phyloP scores from a whole-genome alignment of 2,797 vertebrate species.

The Megaceryle alcyon region DNA sequence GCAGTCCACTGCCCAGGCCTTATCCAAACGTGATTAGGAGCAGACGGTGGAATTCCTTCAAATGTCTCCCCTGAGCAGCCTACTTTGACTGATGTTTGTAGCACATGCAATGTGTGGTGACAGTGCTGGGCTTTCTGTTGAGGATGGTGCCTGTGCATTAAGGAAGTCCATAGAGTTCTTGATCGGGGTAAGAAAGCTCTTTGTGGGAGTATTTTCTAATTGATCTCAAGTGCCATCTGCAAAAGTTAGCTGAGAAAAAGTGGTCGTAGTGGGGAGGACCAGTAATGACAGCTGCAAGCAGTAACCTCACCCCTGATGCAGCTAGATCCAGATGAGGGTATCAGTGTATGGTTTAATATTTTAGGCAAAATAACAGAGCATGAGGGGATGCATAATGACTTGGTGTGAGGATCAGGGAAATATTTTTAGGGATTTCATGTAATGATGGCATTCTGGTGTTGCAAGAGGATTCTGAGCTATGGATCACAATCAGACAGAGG shows the following conservation, averaged over 20 bases:
- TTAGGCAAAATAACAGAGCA: background rate
- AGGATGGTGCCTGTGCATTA: background rate
- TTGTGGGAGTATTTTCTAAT: background rate
- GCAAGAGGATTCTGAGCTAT: background rate
- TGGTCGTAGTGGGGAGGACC: background rate
- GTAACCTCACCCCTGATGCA: background rate
- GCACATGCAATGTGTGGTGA: fast-evolving
- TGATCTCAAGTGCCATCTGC: background rate
- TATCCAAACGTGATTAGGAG: background rate
- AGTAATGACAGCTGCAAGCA: background rate
- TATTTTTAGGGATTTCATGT: background rate
- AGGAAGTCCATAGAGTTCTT: background rate
- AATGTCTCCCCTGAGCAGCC: background rate
- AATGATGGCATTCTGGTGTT: background rate
- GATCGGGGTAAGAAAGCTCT: background rate
- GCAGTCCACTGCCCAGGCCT: background rate
- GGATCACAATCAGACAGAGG: background rate
- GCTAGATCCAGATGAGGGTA: background rate
- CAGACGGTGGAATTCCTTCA: background rate
- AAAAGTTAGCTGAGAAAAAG: background rate
- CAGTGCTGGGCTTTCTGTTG: background rate
- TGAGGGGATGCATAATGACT: background rate
- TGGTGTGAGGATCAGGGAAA: background rate
- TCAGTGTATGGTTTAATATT: background rate
- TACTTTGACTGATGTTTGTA: background rate